Base-by-base conservation (phyloP, 2,797 vertebrate genomes). In the Microctenopoma stevenorrisi region DNA sequence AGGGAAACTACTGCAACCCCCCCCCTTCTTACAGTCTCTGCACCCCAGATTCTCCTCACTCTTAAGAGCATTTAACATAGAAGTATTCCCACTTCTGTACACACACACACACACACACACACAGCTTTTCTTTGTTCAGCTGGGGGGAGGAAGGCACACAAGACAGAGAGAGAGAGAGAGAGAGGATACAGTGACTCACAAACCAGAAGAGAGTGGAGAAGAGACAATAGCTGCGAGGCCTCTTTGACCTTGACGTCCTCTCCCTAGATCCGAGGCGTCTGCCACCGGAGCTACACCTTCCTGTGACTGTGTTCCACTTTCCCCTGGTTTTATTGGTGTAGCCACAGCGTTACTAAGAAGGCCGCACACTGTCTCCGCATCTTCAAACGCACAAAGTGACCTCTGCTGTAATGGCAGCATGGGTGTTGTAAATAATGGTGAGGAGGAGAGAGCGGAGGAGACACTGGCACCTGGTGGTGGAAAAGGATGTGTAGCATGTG, bases 391-490 rank as follows among this genome's bases (percentile, higher is more conserved):
- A 78, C 28, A 16, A 71, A 74, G 82, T 87, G 83, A 92, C 91
- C 92, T 91, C 89, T 90, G 52, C 83, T 92, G 89, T 87, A 82
- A 79, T 56, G 60, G 50, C 14, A 9, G 42, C 33, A 67, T 54
- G 56, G 13, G 67, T 22, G 10, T 2, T 68, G 84, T 65, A 64
- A 55, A 79, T 64, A 65, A 68, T 72, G 38, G 37, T 54, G 15
- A 42, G 8, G 38, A 51, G 7, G 6, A 51, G 18, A 25, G 14
- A 57, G 51, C 30, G 42, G 16, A 56, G 43, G 68, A 84, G 83
- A 83, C 71, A 74, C 64, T 61, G 71, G 42, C 91, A 74, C 77
- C 80, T 88, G 33, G 67, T 89, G 90, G 88, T 13, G 15, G 47
- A 28, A 18, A 40, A n/a, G 4, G 14, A 43, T 13, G 28, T 16